Conservation (phyloP, 2,797 vertebrate species). For the Chloroceryle inda region DNA sequence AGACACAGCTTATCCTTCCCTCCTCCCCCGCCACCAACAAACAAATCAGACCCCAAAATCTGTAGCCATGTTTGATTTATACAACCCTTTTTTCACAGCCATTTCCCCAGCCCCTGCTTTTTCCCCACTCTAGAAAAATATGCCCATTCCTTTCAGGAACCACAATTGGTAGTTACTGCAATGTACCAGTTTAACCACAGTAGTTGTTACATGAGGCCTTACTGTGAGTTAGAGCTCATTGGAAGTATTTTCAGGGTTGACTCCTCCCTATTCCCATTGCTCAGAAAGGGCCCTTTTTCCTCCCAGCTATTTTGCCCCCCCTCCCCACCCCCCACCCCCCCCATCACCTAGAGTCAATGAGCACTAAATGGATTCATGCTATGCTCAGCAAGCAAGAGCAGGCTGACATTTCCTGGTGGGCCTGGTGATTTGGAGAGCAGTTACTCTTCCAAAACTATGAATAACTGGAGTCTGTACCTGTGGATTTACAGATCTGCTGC, state of each 20-base stretch:
- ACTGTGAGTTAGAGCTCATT: background rate
- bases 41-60: background rate
- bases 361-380: background rate
- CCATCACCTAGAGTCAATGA: background rate
- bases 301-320: background rate
- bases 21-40: no score
- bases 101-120: background rate
- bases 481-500: background rate
- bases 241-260: background rate
- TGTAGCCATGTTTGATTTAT: background rate
- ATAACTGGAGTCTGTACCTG: background rate
- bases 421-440: background rate
- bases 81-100: background rate
- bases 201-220: background rate
- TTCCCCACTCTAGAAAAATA: background rate
- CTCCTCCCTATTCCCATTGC: background rate
- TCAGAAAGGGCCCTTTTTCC: background rate
- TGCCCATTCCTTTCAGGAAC: background rate
- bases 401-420: background rate
- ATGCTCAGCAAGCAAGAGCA: fast-evolving
- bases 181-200: background rate
- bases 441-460: background rate
- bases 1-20: background rate
- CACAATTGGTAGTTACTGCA: background rate
- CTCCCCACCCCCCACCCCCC: no score